A percentile compares a stretch with the other conserved stretches of the same genome.
Evolutionary conservation across 2,797 vertebrate genomes (phyloP).

Genomic region (Nothura maculosa): DNA sequence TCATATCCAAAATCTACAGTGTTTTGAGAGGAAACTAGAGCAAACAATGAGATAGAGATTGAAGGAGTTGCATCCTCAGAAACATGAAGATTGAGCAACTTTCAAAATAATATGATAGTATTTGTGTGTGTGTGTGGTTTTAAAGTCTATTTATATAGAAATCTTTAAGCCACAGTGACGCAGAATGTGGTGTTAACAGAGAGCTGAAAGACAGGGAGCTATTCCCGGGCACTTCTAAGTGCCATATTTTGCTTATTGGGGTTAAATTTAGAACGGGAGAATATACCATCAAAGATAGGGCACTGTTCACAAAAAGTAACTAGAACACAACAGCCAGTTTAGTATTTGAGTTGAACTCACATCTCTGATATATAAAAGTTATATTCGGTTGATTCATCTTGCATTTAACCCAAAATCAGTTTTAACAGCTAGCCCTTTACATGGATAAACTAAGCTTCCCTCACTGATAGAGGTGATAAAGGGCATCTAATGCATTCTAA

Average conservation of each 20-base stretch:
- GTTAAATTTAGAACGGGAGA: not conserved
- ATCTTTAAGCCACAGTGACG: not conserved
- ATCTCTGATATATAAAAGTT: not conserved
- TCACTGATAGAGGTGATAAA: not conserved
- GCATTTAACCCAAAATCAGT: not conserved
- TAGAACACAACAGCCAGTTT: not conserved
- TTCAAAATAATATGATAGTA: not conserved
- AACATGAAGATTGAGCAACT: not conserved
- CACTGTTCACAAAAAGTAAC: accelerated
- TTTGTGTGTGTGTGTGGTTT: not conserved
- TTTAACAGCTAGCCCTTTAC: not conserved
- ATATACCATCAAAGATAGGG: not conserved
- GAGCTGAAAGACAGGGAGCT: not conserved
- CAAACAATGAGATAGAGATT: not conserved
- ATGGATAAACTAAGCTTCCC: not conserved
- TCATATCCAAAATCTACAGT: not conserved
- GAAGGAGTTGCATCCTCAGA: not conserved
- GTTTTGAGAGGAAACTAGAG: not conserved
- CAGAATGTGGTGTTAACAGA: not conserved
- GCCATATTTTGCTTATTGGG: not conserved
- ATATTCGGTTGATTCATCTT: accelerated
- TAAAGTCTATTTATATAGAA: not conserved
- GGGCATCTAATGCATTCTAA: not conserved
- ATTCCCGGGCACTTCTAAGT: not conserved
- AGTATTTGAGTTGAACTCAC: accelerated